Evolutionary conservation across 2,113 vertebrate species (phyloP).

Genomic region (Rhea pennata): DNA sequence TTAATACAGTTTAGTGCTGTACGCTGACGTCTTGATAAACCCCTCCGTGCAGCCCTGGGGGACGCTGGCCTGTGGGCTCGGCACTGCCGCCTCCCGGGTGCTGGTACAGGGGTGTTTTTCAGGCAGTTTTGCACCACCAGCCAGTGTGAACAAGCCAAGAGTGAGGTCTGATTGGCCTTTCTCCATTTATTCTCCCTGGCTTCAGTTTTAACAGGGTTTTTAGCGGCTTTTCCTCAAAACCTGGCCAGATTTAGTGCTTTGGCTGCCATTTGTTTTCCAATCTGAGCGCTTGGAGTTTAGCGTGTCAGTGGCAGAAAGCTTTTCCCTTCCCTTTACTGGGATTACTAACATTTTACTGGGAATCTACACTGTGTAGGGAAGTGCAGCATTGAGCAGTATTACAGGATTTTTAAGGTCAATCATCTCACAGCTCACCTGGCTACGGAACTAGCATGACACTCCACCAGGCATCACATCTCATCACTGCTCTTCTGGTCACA

Average conservation of each 20-base stretch:
- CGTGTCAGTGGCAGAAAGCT: background rate
- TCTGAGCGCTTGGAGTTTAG: background rate
- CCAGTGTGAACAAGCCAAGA: background rate
- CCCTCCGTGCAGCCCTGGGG: background rate
- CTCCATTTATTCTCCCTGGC: background rate
- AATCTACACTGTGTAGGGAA: background rate
- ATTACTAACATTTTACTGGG: background rate
- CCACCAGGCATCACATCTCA: background rate
- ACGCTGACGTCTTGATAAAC: background rate
- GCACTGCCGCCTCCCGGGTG: background rate
- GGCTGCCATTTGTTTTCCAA: background rate
- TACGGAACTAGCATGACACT: background rate
- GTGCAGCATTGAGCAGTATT: background rate
- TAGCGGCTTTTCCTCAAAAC: conserved; percentile 2
- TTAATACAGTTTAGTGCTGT: conserved; percentile 12
- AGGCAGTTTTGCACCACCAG: background rate
- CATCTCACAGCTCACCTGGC: background rate
- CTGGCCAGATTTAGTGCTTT: background rate
- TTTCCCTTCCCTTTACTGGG: background rate
- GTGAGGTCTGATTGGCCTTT: background rate
- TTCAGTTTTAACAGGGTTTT: conserved; percentile 24
- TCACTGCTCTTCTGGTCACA: background rate
- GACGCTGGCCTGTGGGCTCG: background rate
- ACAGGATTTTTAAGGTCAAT: background rate
- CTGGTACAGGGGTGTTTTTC: background rate